phyloP scores from a whole-genome alignment of 2,113 vertebrate species.

The Mus musculus region DNA sequence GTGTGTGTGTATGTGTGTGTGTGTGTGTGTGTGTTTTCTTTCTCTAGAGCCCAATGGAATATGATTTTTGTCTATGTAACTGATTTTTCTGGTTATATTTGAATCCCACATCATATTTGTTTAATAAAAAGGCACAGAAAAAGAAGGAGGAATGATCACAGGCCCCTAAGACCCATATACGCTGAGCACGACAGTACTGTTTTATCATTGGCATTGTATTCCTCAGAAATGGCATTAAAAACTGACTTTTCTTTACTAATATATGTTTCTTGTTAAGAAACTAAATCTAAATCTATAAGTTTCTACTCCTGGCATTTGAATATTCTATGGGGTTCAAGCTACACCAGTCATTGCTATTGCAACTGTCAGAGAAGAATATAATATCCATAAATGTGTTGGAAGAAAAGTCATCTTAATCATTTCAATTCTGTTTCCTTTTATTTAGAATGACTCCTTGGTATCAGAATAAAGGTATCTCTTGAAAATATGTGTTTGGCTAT shows the following conservation, averaged over 20 bases:
- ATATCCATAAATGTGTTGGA: not conserved
- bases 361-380: no score
- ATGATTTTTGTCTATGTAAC: conserved; percentile 46
- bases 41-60: not conserved
- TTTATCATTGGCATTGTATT: not conserved
- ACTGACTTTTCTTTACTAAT: not conserved
- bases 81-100: conserved; percentile 29
- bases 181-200: fast-evolving
- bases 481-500: not conserved
- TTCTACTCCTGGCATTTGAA: not conserved
- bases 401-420: not conserved
- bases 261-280: not conserved
- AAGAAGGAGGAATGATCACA: not conserved
- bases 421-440: not conserved
- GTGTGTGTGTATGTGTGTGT: not conserved
- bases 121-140: conserved; percentile 11
- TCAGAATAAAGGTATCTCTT: not conserved
- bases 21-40: not conserved
- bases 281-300: not conserved
- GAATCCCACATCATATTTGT: not conserved
- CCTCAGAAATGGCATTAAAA: not conserved
- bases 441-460: not conserved
- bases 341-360: not conserved
- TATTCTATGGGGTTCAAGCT: not conserved
- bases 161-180: not conserved